Evolutionary conservation across 2,113 vertebrate species (phyloP).

Genomic region (Brachypodius melanocephalos): DNA sequence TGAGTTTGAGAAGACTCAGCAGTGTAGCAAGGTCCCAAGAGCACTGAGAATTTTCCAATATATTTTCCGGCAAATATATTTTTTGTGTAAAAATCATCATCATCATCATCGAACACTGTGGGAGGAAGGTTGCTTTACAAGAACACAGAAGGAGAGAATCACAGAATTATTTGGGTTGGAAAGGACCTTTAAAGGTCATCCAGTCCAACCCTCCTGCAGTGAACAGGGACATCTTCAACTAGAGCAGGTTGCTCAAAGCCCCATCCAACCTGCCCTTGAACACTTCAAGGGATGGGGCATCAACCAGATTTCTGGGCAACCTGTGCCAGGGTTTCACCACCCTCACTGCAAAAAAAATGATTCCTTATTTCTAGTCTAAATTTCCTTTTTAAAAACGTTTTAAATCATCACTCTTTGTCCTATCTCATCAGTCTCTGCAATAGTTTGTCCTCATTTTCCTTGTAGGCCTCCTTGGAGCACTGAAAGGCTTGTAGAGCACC

Average conservation of each 20-base stretch:
- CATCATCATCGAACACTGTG: fast-evolving
- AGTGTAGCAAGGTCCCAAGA: neutral
- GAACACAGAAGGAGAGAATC: neutral
- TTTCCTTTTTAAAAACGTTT: neutral
- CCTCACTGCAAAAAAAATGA: neutral
- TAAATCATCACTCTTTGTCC: neutral
- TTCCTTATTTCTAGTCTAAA: neutral
- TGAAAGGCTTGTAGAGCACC: neutral
- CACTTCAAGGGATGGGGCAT: neutral
- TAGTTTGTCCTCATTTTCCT: fast-evolving
- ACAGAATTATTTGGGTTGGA: neutral
- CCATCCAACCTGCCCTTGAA: neutral
- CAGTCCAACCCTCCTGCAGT: neutral
- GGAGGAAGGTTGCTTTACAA: neutral
- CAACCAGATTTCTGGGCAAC: fast-evolving
- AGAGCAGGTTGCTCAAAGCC: neutral
- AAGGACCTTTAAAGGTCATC: neutral
- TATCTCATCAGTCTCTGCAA: neutral
- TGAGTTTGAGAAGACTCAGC: neutral
- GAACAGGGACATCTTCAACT: neutral
- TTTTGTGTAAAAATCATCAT: neutral
- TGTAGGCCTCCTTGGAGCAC: fast-evolving
- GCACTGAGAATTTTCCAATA: neutral
- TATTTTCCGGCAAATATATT: no score
- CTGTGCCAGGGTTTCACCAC: neutral